Evolutionary conservation across 2,113 vertebrate species (phyloP).

Genomic region (Ochotona curzoniae): DNA sequence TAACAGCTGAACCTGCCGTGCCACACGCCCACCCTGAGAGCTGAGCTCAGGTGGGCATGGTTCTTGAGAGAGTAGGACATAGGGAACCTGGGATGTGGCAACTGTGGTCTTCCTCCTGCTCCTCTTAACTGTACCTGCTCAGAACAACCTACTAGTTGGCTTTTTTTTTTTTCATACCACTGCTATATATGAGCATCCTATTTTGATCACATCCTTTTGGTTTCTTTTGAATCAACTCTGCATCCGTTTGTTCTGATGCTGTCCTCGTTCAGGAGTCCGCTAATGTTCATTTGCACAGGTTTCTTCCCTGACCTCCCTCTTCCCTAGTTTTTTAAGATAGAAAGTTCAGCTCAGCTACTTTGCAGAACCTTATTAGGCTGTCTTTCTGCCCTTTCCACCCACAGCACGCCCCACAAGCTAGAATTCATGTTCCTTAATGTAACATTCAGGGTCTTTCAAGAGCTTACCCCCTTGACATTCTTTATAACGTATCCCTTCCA

Average conservation of each 20-base stretch:
- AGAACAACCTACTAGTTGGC: neutral
- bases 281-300: neutral
- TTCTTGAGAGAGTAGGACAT: neutral
- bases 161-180: neutral
- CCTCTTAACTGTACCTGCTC: neutral
- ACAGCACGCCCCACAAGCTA: neutral
- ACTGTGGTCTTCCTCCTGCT: neutral
- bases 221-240: constrained; percentile 12
- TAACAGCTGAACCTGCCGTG: too few relatives aligned
- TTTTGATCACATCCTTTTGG: neutral
- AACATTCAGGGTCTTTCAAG: neutral
- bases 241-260: neutral
- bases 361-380: constrained; percentile 4
- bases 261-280: neutral
- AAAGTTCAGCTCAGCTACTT: neutral
- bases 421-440: constrained; percentile 32
- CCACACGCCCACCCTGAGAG: too few relatives aligned
- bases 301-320: neutral
- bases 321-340: neutral
- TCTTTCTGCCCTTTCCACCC: neutral
- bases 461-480: neutral
- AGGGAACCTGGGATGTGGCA: neutral
- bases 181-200: neutral
- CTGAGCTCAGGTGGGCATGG: neutral
- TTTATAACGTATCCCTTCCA: neutral